These are phyloP conservation scores for Carollia perspicillata DNA, from an alignment of 2,113 vertebrate genomes.

Conservation along the genomic window DNA sequence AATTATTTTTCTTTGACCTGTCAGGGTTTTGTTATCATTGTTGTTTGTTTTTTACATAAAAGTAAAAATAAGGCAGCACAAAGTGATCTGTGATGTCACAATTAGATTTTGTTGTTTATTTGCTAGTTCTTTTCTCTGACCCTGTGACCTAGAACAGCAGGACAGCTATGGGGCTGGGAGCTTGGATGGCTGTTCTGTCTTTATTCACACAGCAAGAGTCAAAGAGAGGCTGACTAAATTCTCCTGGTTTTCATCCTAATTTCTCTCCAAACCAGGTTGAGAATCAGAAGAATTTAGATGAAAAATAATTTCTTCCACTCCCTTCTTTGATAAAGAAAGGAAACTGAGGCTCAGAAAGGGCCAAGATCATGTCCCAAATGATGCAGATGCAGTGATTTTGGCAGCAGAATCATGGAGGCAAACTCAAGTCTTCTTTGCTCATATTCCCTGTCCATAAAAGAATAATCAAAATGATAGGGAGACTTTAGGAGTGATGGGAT, in stretches of 20 bases:
- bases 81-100: background rate
- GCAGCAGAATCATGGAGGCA: too few relatives aligned
- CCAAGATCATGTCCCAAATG: fast-evolving
- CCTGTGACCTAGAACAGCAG: background rate
- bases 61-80: background rate
- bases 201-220: background rate
- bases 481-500: background rate
- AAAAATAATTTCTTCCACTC: background rate
- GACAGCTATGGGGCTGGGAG: background rate
- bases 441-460: background rate
- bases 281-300: background rate
- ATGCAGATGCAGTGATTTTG: too few relatives aligned
- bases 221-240: background rate
- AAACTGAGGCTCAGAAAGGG: background rate
- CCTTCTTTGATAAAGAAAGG: background rate
- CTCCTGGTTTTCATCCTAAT: background rate
- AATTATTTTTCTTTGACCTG: background rate
- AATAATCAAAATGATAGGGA: background rate
- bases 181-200: background rate
- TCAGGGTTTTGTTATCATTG: background rate
- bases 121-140: background rate
- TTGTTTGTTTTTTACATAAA: background rate
- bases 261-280: background rate
- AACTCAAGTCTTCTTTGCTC: background rate
- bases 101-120: background rate